phyloP scores from a whole-genome alignment of 2,797 vertebrate genomes.

The Dipus sagitta region DNA sequence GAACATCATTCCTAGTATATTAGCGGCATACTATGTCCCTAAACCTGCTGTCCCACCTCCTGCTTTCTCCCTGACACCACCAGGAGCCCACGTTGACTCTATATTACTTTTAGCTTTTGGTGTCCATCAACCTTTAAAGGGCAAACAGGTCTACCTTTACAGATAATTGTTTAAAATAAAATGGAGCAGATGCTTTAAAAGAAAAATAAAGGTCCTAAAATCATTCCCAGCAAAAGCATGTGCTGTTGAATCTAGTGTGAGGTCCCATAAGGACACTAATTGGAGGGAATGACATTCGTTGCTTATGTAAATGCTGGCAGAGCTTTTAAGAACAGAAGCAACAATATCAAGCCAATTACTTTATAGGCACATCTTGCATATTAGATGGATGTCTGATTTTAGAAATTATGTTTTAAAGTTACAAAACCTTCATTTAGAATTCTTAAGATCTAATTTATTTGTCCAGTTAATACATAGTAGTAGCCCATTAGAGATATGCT shows the following conservation, averaged over 20 bases:
- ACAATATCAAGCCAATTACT: conserved; percentile 54
- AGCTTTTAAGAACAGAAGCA: conserved; percentile 61
- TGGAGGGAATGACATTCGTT: conserved; percentile 1
- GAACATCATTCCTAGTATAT: background rate
- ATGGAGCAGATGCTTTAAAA: background rate
- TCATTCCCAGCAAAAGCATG: conserved; percentile 42
- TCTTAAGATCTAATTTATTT: conserved; percentile 33
- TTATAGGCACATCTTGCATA: conserved; percentile 51
- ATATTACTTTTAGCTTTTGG: conserved; percentile 22
- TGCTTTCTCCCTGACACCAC: background rate
- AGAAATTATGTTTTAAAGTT: conserved; percentile 63
- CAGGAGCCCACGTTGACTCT: background rate
- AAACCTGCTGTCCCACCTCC: background rate
- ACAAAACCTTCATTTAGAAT: conserved; percentile 34
- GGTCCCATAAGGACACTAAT: conserved; percentile 26
- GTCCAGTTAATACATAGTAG: conserved; percentile 30
- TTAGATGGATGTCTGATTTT: conserved; percentile 65
- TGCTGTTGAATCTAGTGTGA: conserved; percentile 3
- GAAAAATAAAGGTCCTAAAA: conserved; percentile 18
- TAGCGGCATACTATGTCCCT: background rate
- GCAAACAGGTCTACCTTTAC: background rate
- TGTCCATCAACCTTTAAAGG: conserved; percentile 7
- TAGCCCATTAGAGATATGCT: background rate
- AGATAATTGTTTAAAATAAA: conserved; percentile 40
- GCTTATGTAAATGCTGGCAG: conserved; percentile 48